Evolutionary conservation across 2,888 invertebrate species (phyloP).

Genomic region (Muscina levida): DNA sequence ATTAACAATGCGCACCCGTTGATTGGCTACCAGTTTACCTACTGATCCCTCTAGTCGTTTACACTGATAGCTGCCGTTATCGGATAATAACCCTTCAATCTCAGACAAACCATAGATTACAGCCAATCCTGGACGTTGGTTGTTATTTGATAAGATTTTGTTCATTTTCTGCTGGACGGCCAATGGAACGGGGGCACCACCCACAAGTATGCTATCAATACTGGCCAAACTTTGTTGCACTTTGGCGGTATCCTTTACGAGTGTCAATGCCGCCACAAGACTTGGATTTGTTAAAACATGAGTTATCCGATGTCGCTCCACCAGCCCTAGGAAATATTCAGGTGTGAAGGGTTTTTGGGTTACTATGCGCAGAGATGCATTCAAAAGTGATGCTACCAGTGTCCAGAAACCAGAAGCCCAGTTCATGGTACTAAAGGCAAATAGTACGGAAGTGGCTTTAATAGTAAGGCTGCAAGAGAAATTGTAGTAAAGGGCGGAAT

Average conservation of each 20-base stretch:
- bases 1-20: conserved; percentile 72
- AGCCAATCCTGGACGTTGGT: no score
- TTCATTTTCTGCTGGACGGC: conserved; percentile 68
- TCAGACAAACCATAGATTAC: conserved; percentile 76
- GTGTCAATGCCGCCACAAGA: conserved; percentile 69
- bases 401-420: conserved; percentile 75
- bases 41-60: conserved; percentile 68
- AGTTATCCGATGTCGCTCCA: conserved; percentile 72
- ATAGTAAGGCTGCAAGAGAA: neutral
- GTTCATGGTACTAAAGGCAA: conserved; percentile 75
- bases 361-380: conserved; percentile 72
- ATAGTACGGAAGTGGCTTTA: conserved; percentile 67
- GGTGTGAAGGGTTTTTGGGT: no score
- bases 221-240: conserved; percentile 67
- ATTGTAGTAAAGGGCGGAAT: neutral
- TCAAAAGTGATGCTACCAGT: conserved; percentile 69
- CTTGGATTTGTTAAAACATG: conserved; percentile 70
- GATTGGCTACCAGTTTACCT: conserved; percentile 72
- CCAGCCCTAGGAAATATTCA: no score
- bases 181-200: conserved; percentile 73
- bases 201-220: conserved; percentile 69
- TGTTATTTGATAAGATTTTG: no score
- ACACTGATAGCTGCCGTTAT: conserved; percentile 68
- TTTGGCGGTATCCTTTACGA: conserved; percentile 66
- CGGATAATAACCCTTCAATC: conserved; percentile 63